Evolutionary conservation across 35 echinoderm and acorn worm genomes (phyloP), one percentile per base, ranked within the genome.

Genomic region (Nesometra sesokonis): DNA sequence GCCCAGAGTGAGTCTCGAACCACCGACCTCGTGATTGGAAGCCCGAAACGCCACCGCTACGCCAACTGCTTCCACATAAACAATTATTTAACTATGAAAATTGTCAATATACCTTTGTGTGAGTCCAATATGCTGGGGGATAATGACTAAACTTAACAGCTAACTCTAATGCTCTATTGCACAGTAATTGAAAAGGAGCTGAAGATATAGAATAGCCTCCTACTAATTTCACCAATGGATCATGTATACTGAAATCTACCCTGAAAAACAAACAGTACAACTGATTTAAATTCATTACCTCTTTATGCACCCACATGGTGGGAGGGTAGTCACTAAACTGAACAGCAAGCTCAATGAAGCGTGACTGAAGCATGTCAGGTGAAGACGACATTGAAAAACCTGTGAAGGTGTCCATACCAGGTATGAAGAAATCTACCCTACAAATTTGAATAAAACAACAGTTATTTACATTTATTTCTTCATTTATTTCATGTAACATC

Each of bases 381-480:
- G 93, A 79, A 32, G 92, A 91, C 34, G 57, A 92, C 96, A 99
- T 99, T 32, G 96, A 99, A 80, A 87, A 99, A 19, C 96, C 96
- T 8, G 92, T 93, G 52, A 99, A 93, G 33, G 84, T 83, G 32
- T 99, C 92, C 9, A 99, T 37, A 11, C 90, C 93, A 32, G 93
- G 90, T 17, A 94, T 89, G 82, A 99, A 82, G 84, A 92, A 93
- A 76, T 99, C 96, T 36, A 99, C 92, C 96, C 96, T 99, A 85
- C 34, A 86, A 80, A 83, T 15, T 31, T 35, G 32, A 81, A 40
- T 37, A 78, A 35, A 27, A 31, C 23, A 78, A n/a, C 30, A 27
- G n/a, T n/a, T n/a, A n/a, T n/a, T n/a, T n/a, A n/a, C n/a, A n/a
- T n/a, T n/a, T n/a, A n/a, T n/a, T n/a, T n/a, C n/a, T n/a, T n/a